Base-by-base conservation (phyloP, 2,113 vertebrate genomes). In the Notechis scutatus region DNA sequence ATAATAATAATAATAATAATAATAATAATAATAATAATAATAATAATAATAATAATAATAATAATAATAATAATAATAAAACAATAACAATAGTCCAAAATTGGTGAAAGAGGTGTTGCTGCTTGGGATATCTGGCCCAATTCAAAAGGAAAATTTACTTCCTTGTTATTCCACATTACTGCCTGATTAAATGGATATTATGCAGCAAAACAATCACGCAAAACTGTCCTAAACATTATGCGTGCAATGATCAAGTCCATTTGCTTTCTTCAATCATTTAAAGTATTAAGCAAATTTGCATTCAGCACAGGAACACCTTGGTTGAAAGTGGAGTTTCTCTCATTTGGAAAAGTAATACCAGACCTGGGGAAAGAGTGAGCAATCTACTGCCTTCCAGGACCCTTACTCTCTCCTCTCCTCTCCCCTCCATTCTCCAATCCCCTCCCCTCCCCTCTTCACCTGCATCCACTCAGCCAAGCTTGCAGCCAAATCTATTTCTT, bases 261-360 rank as follows among this genome's bases (percentile, higher is more conserved):
- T 96, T 92, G 89, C 24, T 93, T 92, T 47, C 24, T 18, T 34
- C 61, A 7, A n/a, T 94, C 56, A 10, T 89, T 5, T 21, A 81
- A 93, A 93, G 50, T 47, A 92, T 14, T 93, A 57, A 59, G 92
- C 11, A 56, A 57, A 50, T 89, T 95, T 95, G 90, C 88, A 93
- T 91, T 91, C 56, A 92, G 90, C 50, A 89, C 34, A 92, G 4
- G 93, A 91, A n/a, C 24, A 24, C 39, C 52, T 7, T 91, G 29
- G 10, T 54, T 0, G 8, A 96, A 94, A 42, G 2, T 47, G 11
- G 42, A 5, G 4, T 91, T 29, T 3, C 10, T 29, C 12, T 15
- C 2, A 6, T 57, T 6, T 26, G 55, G 26, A 85, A 59, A 90
- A 11, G 1, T 4, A 91, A 85, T n/a, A 52, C 7, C 88, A 4